Conservation (phyloP, 64 coral and sea anemone genomes). For the Stichodactyla mertensii region DNA sequence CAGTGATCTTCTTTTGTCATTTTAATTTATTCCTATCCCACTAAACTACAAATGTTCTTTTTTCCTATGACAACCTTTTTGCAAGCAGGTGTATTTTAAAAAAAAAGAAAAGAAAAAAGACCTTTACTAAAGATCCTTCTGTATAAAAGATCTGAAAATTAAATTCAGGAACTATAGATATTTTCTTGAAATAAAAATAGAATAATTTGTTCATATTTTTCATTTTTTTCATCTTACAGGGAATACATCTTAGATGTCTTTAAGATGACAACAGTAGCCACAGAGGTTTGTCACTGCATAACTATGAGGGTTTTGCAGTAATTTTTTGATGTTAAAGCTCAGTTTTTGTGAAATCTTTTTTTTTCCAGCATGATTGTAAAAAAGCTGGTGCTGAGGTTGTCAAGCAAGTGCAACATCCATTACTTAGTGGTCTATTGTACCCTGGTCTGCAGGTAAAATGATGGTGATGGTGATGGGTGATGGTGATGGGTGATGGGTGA, state of each 20-base stretch:
- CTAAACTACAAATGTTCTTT: too few relatives aligned
- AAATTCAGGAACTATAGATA: too few relatives aligned
- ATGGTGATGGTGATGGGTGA: not conserved
- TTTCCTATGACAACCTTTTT: too few relatives aligned
- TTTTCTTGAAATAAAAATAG: not conserved
- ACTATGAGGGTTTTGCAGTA: not conserved
- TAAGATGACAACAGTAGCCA: slow-evolving; percentile 84
- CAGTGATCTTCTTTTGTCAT: too few relatives aligned
- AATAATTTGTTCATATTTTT: not conserved
- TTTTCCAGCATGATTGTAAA: slow-evolving; percentile 88
- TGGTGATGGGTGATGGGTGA: not conserved
- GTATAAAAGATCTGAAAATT: too few relatives aligned
- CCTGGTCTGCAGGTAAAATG: slow-evolving; percentile 77
- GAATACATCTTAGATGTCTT: slow-evolving; percentile 92
- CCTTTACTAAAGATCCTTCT: too few relatives aligned
- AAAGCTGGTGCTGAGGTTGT: slow-evolving; percentile 99
- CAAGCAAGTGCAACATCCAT: slow-evolving; percentile 97
- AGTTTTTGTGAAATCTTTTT: not conserved
- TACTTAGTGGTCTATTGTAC: slow-evolving; percentile 94
- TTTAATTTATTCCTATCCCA: too few relatives aligned
- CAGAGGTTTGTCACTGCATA: slow-evolving; percentile 55
- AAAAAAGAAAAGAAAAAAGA: too few relatives aligned
- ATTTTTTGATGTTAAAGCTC: not conserved
- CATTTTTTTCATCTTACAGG: slow-evolving; percentile 1
- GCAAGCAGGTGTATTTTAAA: too few relatives aligned